Evolutionary conservation across 2,113 vertebrate species (phyloP), one percentile per base, ranked within the genome.

Genomic region (Acrocephalus kingi): DNA sequence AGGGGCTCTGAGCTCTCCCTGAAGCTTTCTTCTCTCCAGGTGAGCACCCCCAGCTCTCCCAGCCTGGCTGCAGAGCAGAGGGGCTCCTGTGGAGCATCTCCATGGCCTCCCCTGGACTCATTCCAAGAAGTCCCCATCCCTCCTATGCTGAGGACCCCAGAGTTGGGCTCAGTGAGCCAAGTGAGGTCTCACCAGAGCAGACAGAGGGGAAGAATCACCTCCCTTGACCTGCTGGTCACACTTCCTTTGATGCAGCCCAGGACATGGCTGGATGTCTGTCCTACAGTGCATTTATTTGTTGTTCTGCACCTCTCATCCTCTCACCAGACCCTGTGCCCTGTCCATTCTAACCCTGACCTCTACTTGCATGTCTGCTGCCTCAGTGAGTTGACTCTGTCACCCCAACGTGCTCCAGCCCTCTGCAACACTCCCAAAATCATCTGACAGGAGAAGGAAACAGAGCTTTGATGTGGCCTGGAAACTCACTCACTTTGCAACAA

Each of bases 381-480:
- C 35, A 63, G 7, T 51, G 37, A 31, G 33, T 4, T 13, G 3
- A 15, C 46, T 83, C 63, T 15, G 12, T 67, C 75, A 39, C n/a
- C 46, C 64, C 6, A 1, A 30, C 0, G 1, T 48, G 31, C 30
- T 72, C 56, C 76, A 80, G 31, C 56, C 51, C 68, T 25, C 89
- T 75, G 64, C 35, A 56, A 33, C 69, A 41, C 43, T 17, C 83
- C 48, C 73, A 72, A 68, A 78, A 84, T 78, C 94, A 93, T 66
- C 91, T 90, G 83, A 87, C 85, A 51, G 21, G 68, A 43, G 39
- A 48, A 80, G 51, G 35, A 90, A 93, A 62, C 27, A 59, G 51
- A 35, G 59, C 73, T 94, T 94, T 91, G 78, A 84, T 80, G 16
- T 59, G 61, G 67, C 39, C 79, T 88, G 63, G 37, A 33, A 92